These are phyloP conservation scores for Apoda limacodes DNA, from an alignment of 2,888 invertebrate genomes.

Conservation along the genomic window DNA sequence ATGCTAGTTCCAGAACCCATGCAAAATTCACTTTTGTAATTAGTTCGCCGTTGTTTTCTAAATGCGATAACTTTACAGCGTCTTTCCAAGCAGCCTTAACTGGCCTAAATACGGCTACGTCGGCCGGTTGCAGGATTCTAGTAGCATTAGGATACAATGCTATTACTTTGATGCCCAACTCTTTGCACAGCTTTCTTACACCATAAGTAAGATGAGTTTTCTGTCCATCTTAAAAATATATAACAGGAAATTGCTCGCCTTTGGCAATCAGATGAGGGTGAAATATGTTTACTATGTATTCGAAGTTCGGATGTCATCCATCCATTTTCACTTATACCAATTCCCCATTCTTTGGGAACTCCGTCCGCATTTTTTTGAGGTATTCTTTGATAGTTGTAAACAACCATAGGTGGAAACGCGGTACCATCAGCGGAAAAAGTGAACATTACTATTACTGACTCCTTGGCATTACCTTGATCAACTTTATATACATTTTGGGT, in stretches of 20 bases:
- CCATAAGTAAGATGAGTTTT: constrained; percentile 22
- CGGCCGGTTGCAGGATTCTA: too few species aligned
- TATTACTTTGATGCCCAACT: constrained; percentile 21
- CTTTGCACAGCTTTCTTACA: constrained; percentile 21
- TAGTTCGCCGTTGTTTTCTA: constrained; percentile 9
- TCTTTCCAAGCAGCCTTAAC: constrained; percentile 16
- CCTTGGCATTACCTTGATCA: constrained; percentile 19
- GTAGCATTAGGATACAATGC: constrained; percentile 23
- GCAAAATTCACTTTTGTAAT: constrained; percentile 17
- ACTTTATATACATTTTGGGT: constrained; percentile 22
- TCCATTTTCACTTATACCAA: constrained; percentile 26
- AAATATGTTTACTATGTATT: constrained; percentile 24
- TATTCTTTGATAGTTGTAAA: constrained; percentile 23
- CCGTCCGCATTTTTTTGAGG: constrained; percentile 19
- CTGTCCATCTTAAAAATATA: constrained; percentile 26
- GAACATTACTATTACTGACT: constrained; percentile 24
- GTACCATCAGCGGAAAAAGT: constrained; percentile 22
- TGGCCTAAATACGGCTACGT: constrained; percentile 25
- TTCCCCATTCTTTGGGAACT: constrained; percentile 23
- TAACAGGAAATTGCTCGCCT: constrained; percentile 20
- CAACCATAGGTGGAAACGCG: constrained; percentile 21
- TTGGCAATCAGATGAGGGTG: constrained; percentile 19
- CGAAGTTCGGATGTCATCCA: constrained; percentile 28
- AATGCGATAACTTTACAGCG: constrained; percentile 8
- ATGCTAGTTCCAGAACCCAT: constrained; percentile 9